phyloP scores from a whole-genome alignment of 2,113 vertebrate genomes.

The Oncorhynchus mykiss region DNA sequence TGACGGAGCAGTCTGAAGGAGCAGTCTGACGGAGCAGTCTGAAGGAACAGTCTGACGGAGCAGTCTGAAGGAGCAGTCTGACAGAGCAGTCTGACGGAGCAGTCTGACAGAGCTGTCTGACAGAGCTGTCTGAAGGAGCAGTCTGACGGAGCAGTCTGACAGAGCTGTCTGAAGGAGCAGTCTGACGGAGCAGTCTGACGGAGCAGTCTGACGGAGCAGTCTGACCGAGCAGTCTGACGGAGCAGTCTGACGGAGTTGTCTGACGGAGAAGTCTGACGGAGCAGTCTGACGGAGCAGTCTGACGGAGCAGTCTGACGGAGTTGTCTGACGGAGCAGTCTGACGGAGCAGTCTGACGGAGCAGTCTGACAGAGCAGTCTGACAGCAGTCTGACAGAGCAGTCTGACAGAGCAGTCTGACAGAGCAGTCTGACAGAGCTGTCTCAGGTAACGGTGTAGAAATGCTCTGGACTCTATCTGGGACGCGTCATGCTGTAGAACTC shows the following conservation, averaged over 20 bases:
- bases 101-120: constrained; percentile 32
- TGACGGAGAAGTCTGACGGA: background rate
- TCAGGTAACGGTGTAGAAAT: constrained; percentile 44
- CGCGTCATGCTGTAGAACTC: background rate
- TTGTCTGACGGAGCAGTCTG: too few relatives aligned
- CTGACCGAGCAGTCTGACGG: constrained; percentile 31
- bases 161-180: constrained; percentile 28
- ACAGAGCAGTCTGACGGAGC: constrained; percentile 32
- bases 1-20: background rate
- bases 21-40: constrained; percentile 24
- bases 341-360: constrained; percentile 30
- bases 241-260: too few relatives aligned
- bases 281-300: constrained; percentile 22
- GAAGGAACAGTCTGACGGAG: constrained; percentile 29
- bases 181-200: constrained; percentile 32
- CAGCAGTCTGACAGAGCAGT: too few relatives aligned
- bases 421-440: constrained; percentile 27
- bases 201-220: too few relatives aligned
- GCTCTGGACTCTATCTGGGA: constrained; percentile 7
- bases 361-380: constrained; percentile 31
- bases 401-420: constrained; percentile 32
- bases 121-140: too few relatives aligned
- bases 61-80: too few relatives aligned
- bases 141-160: background rate
- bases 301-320: constrained; percentile 31